Base-by-base conservation (phyloP, 2,888 invertebrate species). In the Omphaloscelis lunosa region DNA sequence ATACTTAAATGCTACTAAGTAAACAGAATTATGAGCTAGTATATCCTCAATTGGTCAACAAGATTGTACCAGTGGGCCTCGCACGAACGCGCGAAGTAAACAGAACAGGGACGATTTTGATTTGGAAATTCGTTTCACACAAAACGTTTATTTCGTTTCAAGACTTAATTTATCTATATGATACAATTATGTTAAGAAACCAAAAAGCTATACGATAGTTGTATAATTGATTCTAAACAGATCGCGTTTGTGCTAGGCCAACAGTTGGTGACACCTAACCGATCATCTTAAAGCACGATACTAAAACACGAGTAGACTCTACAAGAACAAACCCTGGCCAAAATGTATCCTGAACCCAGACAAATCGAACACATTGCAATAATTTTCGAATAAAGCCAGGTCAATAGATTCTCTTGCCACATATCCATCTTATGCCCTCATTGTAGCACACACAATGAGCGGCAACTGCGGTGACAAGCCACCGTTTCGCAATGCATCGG, bases 401-500 rank as follows among this genome's bases (percentile, higher is more conserved):
- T 41, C 29, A n/a, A 72, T 20, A 5, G 15, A 58, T 51, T 62
- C 58, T 34, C 20, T 41, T 39, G 53, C 58, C 61, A 63, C 39
- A 48, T 29, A 80, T 53, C 68, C 56, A 68, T 70, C 39, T 56
- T 23, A 12, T n/a, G 70, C 39, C 67, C 53, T 74, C 51, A 58
- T 53, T 67, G 59, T 74, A 58, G 39, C 58, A 58, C 39, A n/a
- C 63, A 41, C 67, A 39, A 29, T 39, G 17, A 23, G 39, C 12
- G 62, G 48, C 45, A 48, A 6, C 39, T 29, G 7, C 61, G 75
- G 53, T 29, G 77, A 11, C 77, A n/a, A 69, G 45, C 58, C 77
- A 75, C 83, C 84, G 86, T 93, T 93, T 93, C 93, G 94, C 94
- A 94, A 93, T 91, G 92, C 93, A 91, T 76, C 85, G 95, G 93